phyloP scores from a whole-genome alignment of 1,140 invertebrate genomes.

The Tyrophagus putrescentiae region DNA sequence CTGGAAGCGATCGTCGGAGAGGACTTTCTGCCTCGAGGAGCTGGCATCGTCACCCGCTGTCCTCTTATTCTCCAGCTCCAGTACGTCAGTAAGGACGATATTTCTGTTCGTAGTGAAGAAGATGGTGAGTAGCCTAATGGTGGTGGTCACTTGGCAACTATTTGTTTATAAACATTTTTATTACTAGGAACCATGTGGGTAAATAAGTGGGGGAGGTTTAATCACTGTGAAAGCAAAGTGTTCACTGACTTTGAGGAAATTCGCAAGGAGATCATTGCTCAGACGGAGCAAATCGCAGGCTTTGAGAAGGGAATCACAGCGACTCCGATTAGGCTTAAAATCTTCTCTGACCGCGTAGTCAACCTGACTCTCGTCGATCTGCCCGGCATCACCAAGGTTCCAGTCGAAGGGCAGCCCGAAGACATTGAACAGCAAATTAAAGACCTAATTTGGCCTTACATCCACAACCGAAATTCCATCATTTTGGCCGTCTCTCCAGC shows the following conservation, averaged over 20 bases:
- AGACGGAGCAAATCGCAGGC: slow-evolving; percentile 91
- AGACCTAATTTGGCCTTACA: slow-evolving; percentile 85
- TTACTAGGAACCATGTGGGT: too few relatives aligned
- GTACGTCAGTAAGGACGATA: slow-evolving; percentile 74
- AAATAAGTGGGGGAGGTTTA: slow-evolving; percentile 91
- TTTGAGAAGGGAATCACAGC: slow-evolving; percentile 95
- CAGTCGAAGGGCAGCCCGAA: slow-evolving; percentile 79
- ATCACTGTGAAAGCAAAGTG: slow-evolving; percentile 93
- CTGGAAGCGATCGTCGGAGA: slow-evolving; percentile 92
- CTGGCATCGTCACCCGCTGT: slow-evolving; percentile 88
- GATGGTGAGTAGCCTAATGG: slow-evolving; percentile 46
- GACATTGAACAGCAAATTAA: slow-evolving; percentile 89
- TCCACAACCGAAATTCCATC: slow-evolving; percentile 76
- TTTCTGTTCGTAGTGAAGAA: slow-evolving; percentile 61
- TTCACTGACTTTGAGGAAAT: slow-evolving; percentile 80
- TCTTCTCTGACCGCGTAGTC: slow-evolving; percentile 91
- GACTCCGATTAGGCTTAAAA: slow-evolving; percentile 91
- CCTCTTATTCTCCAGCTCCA: slow-evolving; percentile 86
- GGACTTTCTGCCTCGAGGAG: slow-evolving; percentile 89
- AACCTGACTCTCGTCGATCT: slow-evolving; percentile 89
- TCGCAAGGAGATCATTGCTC: slow-evolving; percentile 85
- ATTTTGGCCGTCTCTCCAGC: slow-evolving; percentile 91
- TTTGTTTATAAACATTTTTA: slow-evolving; percentile 18
- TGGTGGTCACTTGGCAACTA: background rate
- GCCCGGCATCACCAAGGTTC: slow-evolving; percentile 86